Evolutionary conservation across 1,140 invertebrate genomes (phyloP).

Genomic region (Drosophila arizonae): DNA sequence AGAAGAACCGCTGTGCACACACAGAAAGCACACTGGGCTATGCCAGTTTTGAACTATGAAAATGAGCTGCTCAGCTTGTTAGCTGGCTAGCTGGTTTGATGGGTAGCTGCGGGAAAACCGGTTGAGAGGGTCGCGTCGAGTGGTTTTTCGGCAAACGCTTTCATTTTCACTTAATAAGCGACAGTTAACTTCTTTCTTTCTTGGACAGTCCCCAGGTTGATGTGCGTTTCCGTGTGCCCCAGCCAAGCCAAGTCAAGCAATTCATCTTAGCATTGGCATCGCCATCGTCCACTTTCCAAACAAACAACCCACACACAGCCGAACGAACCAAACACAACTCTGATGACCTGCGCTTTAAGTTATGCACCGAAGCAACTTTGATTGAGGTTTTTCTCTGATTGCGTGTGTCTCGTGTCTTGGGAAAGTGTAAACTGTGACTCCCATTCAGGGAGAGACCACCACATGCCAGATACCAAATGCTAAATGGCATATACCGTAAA

Average conservation of each 20-base stretch:
- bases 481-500: neutral
- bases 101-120: conserved; percentile 48
- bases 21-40: neutral
- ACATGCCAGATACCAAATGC: conserved; percentile 11
- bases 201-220: conserved; percentile 53
- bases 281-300: conserved; percentile 60
- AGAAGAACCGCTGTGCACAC: conserved; percentile 1
- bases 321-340: conserved; percentile 10
- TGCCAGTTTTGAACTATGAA: conserved; percentile 30
- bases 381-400: conserved; percentile 77
- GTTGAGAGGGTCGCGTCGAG: conserved; percentile 46
- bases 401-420: conserved; percentile 62
- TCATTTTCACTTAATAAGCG: conserved; percentile 81
- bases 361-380: conserved; percentile 70
- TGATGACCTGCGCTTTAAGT: conserved; percentile 77
- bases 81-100: conserved; percentile 3
- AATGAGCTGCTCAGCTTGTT: conserved; percentile 35
- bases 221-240: conserved; percentile 76
- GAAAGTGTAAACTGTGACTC: conserved; percentile 75
- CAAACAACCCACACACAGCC: conserved; percentile 63
- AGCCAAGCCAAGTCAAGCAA: conserved; percentile 31
- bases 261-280: conserved; percentile 69
- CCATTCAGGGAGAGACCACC: conserved; percentile 57
- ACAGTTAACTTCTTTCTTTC: conserved; percentile 76
- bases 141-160: conserved; percentile 71